Conservation (phyloP, 2,113 vertebrate genomes). For the Clarias batrachus region DNA sequence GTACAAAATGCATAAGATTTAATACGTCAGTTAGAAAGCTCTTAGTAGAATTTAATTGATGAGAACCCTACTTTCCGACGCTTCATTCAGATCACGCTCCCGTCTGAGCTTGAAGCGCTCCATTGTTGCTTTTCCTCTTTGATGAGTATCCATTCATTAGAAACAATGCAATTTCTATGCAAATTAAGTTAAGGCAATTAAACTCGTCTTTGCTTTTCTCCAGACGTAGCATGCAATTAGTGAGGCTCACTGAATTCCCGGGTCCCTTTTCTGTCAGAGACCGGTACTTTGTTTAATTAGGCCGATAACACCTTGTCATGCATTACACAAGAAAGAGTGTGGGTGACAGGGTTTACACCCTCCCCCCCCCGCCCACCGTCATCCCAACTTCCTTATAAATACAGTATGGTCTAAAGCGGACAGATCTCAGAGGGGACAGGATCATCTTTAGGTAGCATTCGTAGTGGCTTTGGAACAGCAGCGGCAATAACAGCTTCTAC, state of each 20-base stretch:
- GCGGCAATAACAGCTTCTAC: too few relatives aligned
- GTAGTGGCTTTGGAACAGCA: background rate
- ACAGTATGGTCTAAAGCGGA: background rate
- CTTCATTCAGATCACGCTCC: conserved; percentile 2
- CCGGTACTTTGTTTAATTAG: conserved; percentile 16
- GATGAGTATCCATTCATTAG: conserved; percentile 15
- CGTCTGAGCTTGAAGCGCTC: background rate
- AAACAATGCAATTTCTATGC: conserved; percentile 21
- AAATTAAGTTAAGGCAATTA: conserved; percentile 29
- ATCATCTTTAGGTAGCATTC: background rate
- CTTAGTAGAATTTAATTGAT: background rate
- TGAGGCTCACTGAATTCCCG: background rate
- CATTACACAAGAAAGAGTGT: background rate
- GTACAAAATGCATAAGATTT: background rate
- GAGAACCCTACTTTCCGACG: background rate
- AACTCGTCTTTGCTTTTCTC: conserved; percentile 14
- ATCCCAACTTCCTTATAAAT: background rate
- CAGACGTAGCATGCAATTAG: conserved; percentile 19
- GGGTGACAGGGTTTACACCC: background rate
- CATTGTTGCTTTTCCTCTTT: conserved; percentile 21
- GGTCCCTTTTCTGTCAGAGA: background rate
- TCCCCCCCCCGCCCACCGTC: too few relatives aligned
- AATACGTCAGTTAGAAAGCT: background rate
- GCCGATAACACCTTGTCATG: conserved; percentile 3
- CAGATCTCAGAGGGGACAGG: background rate